Percentiles rank a stretch among this genome's conserved stretches.
phyloP scores from a whole-genome alignment of 35 echinoderm and acorn worm genomes.

The Diadema setosum region DNA sequence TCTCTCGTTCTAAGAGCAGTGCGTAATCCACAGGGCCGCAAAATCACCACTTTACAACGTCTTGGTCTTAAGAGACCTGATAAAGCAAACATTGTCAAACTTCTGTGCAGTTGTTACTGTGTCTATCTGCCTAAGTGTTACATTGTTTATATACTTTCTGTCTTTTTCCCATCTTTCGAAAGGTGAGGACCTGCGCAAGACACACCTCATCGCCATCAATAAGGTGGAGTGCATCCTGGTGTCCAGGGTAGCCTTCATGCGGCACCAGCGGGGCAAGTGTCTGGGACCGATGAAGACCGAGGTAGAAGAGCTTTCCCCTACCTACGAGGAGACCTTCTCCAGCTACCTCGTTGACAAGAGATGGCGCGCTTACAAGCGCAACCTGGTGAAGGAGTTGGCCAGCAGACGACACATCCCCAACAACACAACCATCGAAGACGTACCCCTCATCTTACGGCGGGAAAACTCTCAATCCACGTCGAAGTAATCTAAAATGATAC shows the following conservation, averaged over 20 bases:
- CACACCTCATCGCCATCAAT: constrained; percentile 53
- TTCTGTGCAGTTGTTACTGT: too few species aligned
- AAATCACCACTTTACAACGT: too few species aligned
- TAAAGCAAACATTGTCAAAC: too few species aligned
- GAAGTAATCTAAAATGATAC: too few species aligned
- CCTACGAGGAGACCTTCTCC: constrained; percentile 62
- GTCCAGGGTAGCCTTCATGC: constrained; percentile 64
- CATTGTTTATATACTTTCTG: not conserved
- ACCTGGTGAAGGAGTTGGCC: constrained; percentile 62
- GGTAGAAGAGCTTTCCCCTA: constrained; percentile 43
- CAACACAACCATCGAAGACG: constrained; percentile 59
- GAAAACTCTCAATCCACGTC: not conserved
- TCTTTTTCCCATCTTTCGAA: not conserved
- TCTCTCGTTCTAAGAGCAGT: too few species aligned
- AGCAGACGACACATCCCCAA: constrained; percentile 47
- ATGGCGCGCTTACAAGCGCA: constrained; percentile 82
- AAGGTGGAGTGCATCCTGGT: constrained; percentile 91
- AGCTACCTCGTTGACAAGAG: constrained; percentile 67
- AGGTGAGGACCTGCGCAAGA: constrained; percentile 91
- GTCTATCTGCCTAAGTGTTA: too few species aligned
- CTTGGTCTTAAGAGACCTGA: too few species aligned
- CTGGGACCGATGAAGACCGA: constrained; percentile 57
- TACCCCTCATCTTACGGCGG: constrained; percentile 31
- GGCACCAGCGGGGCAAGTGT: constrained; percentile 68
- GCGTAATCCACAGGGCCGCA: too few species aligned